Base-by-base conservation (phyloP, 2,888 invertebrate genomes). In the Eupithecia tripunctaria region DNA sequence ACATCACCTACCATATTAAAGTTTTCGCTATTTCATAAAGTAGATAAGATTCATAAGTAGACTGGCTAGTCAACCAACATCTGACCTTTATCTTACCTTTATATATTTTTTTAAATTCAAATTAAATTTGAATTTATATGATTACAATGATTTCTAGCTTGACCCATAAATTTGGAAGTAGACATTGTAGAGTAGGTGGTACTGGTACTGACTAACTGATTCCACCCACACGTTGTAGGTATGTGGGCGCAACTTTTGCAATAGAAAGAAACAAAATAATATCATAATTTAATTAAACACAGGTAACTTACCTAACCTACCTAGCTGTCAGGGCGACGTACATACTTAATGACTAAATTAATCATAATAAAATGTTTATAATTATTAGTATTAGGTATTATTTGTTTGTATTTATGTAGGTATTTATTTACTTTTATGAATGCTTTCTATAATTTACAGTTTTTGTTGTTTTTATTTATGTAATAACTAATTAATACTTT, bases 161-260 rank as follows among this genome's bases (percentile, higher is more conserved):
- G 75, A 73, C 74, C 73, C 74, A 77, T 51, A 74, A 74, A 76
- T 80, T 81, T 83, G 70, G 75, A 76, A 80, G 74, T 80, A 79
- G 80, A 79, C 75, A 77, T 76, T 5, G 25, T 83, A 81, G 80
- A 14, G 25, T 83, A 81, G 80, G 84, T 78, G 65, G 78, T 79
- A 73, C 32, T 25, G 15, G 36, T 32, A 63, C 63, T 59, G 51
- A 66, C 56, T 41, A 21, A 68, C 67, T 74, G 32, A 76, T 73
- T 71, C 80, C 73, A 74, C 84, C 82, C 79, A 83, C 80, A 76
- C 68, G 60, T n/a, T 18, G 72, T 47, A 71, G 32, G 69, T 51
- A 71, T 68, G 84, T 85, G 84, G 82, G 84, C 79, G 84, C 81
- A 66, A 79, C 73, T 82, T 82, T 78, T 77, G 80, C 79, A 79